phyloP scores from a whole-genome alignment of 2,113 vertebrate species.

The Mus spicilegus region DNA sequence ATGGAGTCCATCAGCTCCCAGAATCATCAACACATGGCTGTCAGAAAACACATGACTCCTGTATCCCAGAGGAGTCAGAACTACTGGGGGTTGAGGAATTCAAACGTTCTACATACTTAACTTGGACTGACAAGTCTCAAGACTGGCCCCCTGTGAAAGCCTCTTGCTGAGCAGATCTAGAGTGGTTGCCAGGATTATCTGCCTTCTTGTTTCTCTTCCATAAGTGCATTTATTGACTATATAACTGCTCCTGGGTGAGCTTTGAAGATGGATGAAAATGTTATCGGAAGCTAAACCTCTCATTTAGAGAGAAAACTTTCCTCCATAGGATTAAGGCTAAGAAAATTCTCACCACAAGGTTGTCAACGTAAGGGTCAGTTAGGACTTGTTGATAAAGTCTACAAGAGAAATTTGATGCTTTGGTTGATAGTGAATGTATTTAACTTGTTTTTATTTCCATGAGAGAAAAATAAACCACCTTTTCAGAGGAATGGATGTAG shows the following conservation, averaged over 20 bases:
- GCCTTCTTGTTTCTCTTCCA: neutral
- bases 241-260: neutral
- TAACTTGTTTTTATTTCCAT: slow-evolving; percentile 19
- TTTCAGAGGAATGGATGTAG: neutral
- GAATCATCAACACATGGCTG: neutral
- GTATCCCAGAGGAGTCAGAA: neutral
- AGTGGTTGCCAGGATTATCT: neutral
- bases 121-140: neutral
- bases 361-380: neutral
- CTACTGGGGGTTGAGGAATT: neutral
- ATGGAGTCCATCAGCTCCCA: neutral
- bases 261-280: neutral
- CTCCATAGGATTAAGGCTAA: neutral
- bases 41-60: slow-evolving; percentile 3
- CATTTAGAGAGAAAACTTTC: neutral
- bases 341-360: neutral
- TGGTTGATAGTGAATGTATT: slow-evolving; percentile 3
- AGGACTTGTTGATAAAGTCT: slow-evolving; percentile 44
- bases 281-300: neutral
- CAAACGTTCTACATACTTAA: neutral
- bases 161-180: neutral
- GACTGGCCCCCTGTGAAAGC: neutral
- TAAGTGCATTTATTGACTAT: neutral
- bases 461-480: neutral
- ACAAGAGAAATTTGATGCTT: neutral